These are phyloP conservation scores for Crotalus horridus DNA, from an alignment of 2,113 vertebrate genomes.

Conservation along the genomic window DNA sequence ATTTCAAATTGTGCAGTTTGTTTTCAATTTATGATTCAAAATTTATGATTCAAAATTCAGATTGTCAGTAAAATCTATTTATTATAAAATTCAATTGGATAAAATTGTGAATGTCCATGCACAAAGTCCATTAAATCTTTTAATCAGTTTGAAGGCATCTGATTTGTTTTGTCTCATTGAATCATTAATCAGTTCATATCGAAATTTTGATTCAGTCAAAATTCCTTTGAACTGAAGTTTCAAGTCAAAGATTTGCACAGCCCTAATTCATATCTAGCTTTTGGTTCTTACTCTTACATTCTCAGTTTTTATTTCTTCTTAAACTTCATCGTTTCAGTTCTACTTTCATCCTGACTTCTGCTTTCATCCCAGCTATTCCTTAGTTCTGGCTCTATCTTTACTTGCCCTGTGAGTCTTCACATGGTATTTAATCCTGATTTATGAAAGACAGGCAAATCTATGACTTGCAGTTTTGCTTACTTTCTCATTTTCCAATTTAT, in stretches of 20 bases:
- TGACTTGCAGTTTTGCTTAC: background rate
- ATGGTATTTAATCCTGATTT: background rate
- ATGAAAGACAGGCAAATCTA: background rate
- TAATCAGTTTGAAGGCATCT: background rate
- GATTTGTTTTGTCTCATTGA: background rate
- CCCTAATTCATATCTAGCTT: background rate
- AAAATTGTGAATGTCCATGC: background rate
- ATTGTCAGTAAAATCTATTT: background rate
- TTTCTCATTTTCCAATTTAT: background rate
- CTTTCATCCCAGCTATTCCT: background rate
- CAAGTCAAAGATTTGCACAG: background rate
- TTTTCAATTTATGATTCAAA: background rate
- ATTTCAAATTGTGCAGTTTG: background rate
- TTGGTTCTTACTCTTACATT: background rate
- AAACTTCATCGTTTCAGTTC: background rate
- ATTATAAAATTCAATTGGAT: background rate
- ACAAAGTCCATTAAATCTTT: background rate
- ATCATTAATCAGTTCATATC: background rate
- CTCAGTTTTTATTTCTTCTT: background rate
- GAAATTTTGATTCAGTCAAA: background rate
- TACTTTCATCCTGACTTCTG: background rate
- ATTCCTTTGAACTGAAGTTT: background rate
- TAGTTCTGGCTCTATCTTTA: background rate
- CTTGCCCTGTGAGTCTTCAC: background rate
- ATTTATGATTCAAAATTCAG: background rate